phyloP scores from a whole-genome alignment of 2,797 vertebrate genomes.

The Acrocephalus scirpaceus region DNA sequence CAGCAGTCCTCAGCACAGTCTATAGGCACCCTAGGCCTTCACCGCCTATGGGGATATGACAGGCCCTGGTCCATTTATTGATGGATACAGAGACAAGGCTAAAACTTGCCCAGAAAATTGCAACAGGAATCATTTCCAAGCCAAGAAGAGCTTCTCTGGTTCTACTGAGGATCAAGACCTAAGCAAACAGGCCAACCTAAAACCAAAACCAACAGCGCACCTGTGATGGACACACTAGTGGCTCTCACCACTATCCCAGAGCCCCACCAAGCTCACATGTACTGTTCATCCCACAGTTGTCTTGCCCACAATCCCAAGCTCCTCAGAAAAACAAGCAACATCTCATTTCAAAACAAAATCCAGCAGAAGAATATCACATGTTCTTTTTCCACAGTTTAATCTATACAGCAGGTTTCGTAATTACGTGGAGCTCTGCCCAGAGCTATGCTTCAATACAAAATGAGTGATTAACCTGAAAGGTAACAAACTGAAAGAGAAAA shows the following conservation, averaged over 20 bases:
- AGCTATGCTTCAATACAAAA: background rate
- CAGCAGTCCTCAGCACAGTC: background rate
- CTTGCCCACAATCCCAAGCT: background rate
- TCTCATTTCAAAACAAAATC: background rate
- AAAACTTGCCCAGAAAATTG: background rate
- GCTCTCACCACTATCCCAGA: background rate
- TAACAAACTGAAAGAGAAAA: background rate
- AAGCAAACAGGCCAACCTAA: background rate
- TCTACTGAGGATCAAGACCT: background rate
- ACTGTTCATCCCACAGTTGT: background rate
- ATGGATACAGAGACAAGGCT: background rate
- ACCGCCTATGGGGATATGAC: background rate
- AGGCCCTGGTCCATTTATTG: background rate
- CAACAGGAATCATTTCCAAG: background rate
- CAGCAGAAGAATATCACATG: background rate
- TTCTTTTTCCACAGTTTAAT: background rate
- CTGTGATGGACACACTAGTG: background rate
- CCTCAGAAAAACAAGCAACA: background rate
- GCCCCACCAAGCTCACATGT: accelerated
- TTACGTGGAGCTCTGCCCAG: background rate
- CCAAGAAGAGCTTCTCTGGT: background rate
- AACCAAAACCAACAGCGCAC: background rate
- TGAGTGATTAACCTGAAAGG: background rate
- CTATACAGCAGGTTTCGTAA: background rate
- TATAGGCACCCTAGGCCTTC: too few species aligned